These are phyloP conservation scores for Phoxinus phoxinus DNA, from an alignment of 2,113 vertebrate genomes.

Conservation along the genomic window DNA sequence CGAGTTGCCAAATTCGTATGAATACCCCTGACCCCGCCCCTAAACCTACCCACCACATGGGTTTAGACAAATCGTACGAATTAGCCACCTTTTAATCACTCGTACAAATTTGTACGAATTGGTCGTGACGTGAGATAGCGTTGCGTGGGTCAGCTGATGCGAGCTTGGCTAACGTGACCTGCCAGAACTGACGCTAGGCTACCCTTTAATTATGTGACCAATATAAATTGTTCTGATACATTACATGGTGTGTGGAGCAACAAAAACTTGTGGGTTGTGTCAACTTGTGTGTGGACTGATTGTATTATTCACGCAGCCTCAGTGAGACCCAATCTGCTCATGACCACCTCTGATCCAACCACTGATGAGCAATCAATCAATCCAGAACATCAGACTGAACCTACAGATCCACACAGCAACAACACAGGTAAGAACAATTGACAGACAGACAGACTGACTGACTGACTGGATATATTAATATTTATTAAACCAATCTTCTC, in stretches of 20 bases:
- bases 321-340: conserved; percentile 35
- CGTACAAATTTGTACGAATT: too few relatives aligned
- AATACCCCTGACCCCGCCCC: too few relatives aligned
- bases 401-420: neutral
- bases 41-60: too few relatives aligned
- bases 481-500: too few relatives aligned
- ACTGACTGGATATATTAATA: too few relatives aligned
- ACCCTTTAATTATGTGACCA: neutral
- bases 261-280: neutral
- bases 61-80: too few relatives aligned
- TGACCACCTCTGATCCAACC: conserved; percentile 1
- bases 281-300: conserved; percentile 15
- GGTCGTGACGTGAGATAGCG: too few relatives aligned
- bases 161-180: too few relatives aligned
- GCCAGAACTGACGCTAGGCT: too few relatives aligned
- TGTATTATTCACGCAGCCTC: conserved; percentile 10
- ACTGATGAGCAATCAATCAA: neutral
- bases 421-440: conserved; percentile 36
- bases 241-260: neutral
- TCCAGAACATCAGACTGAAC: conserved; percentile 16
- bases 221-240: neutral
- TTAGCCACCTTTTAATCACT: too few relatives aligned
- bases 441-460: neutral
- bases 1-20: too few relatives aligned
- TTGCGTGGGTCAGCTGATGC: too few relatives aligned